Percentiles rank a stretch among this genome's conserved stretches.
Conservation (phyloP, 2,113 vertebrate species). For the Petrocephalus zakoni region DNA sequence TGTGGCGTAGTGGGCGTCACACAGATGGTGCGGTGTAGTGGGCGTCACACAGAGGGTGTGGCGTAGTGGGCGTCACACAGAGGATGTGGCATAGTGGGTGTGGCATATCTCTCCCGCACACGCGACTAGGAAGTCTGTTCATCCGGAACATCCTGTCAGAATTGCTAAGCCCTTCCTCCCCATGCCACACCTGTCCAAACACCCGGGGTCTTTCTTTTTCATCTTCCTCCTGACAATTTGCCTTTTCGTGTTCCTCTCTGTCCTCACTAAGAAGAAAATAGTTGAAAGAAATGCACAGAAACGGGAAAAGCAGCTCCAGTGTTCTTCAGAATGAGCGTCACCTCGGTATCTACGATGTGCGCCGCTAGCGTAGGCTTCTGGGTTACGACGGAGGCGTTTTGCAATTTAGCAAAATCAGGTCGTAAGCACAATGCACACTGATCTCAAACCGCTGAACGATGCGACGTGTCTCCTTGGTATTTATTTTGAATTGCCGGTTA, state of each 20-base stretch:
- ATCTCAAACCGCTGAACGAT: not conserved
- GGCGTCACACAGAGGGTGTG: no score
- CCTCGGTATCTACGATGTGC: not conserved
- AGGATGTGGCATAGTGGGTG: no score
- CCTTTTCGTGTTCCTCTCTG: not conserved
- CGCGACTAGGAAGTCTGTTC: not conserved
- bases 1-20: no score
- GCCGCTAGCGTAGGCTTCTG: not conserved
- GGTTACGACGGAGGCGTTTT: not conserved
- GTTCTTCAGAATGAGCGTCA: not conserved
- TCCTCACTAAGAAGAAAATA: not conserved
- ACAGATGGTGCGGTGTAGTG: no score
- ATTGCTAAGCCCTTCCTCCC: not conserved
- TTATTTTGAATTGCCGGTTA: not conserved
- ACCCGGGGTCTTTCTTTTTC: not conserved
- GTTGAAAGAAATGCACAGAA: not conserved
- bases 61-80: no score
- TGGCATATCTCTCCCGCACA: not conserved
- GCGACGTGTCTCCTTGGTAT: not conserved
- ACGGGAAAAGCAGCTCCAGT: not conserved
- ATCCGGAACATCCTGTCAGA: not conserved
- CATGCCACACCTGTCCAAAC: not conserved
- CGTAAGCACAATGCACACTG: not conserved
- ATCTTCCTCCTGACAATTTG: not conserved
- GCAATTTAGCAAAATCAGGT: not conserved